Evolutionary conservation across 2,797 vertebrate genomes (phyloP), one percentile per base, ranked within the genome.

Genomic region (Pogoniulus pusillus): DNA sequence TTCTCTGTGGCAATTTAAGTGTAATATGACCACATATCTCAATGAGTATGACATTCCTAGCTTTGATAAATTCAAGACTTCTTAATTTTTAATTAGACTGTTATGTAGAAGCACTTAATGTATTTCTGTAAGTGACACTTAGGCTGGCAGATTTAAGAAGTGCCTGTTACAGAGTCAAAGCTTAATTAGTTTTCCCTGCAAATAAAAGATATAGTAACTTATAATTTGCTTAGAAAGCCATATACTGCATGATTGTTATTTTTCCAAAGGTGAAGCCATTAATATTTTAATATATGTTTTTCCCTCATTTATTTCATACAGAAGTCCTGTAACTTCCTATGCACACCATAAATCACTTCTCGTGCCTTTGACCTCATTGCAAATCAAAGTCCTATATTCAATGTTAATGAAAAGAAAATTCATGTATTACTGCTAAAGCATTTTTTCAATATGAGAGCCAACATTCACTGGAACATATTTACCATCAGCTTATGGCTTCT

Each of bases 191-290:
- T 93, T 89, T 91, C 2, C 4, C 79, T 89, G 91, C 87, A 95
- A 94, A 94, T 94, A 94, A 93, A 94, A 92, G 94, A 94, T 70
- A 73, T 78, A 94, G 85, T 93, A 94, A 94, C 73, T 94, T 87
- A 64, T 16, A 93, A 85, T 94, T 95, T 94, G 76, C 92, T 93
- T 94, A 91, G 87, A 94, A 94, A 94, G 66, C 9, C 47, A 76
- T 89, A 87, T 51, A 89, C 55, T 85, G 35, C 60, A 66, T 16
- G 76, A 89, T 93, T 84, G 94, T 92, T 93, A 93, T 91, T 96
- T 94, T 95, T 93, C 76, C 82, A 93, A 89, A 94, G 94, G 94
- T 96, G 95, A 95, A 89, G 73, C 41, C 66, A 76, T 93, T 87
- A 24, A 90, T 94, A 91, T 93, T 91, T 94, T 72, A 90, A 66